Evolutionary conservation across 1,140 invertebrate species (phyloP).

Genomic region (Musca vetustissima): DNA sequence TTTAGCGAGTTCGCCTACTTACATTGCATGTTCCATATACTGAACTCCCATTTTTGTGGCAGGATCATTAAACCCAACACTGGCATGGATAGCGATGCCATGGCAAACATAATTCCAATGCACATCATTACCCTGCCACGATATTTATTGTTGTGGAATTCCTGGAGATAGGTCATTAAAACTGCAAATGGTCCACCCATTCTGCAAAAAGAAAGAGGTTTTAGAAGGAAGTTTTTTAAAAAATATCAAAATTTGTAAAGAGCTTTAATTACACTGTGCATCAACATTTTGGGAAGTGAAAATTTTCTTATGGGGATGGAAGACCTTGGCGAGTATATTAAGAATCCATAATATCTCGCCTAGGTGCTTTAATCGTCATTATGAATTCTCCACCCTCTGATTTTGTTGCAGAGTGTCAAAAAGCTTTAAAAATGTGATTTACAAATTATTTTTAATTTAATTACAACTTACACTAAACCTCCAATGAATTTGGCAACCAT

Average conservation of each 20-base stretch:
- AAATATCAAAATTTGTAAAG: background rate
- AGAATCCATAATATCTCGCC: too few relatives aligned
- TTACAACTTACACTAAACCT: slow-evolving; percentile 71
- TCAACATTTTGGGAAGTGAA: too few relatives aligned
- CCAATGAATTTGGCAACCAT: slow-evolving; percentile 72
- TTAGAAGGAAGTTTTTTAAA: background rate
- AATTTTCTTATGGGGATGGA: too few relatives aligned
- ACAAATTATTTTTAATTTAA: too few relatives aligned
- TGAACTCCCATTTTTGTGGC: slow-evolving; percentile 46
- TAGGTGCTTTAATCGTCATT: too few relatives aligned
- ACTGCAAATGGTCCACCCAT: slow-evolving; percentile 74
- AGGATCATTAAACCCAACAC: slow-evolving; percentile 61
- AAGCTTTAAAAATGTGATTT: background rate
- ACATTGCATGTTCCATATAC: slow-evolving; percentile 37
- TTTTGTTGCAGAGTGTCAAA: too few relatives aligned
- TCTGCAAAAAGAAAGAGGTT: slow-evolving; percentile 50
- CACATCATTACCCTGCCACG: slow-evolving; percentile 66
- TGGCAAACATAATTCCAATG: slow-evolving; percentile 65
- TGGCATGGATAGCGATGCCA: slow-evolving; percentile 60
- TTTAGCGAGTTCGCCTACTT: slow-evolving; percentile 26
- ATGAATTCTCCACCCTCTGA: too few relatives aligned
- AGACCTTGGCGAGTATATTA: too few relatives aligned
- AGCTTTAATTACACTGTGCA: too few relatives aligned
- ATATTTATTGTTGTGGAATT: slow-evolving; percentile 66
- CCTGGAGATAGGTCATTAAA: slow-evolving; percentile 69